phyloP scores from a whole-genome alignment of 2,113 vertebrate species.

The Heterotilapia buettikoferi region DNA sequence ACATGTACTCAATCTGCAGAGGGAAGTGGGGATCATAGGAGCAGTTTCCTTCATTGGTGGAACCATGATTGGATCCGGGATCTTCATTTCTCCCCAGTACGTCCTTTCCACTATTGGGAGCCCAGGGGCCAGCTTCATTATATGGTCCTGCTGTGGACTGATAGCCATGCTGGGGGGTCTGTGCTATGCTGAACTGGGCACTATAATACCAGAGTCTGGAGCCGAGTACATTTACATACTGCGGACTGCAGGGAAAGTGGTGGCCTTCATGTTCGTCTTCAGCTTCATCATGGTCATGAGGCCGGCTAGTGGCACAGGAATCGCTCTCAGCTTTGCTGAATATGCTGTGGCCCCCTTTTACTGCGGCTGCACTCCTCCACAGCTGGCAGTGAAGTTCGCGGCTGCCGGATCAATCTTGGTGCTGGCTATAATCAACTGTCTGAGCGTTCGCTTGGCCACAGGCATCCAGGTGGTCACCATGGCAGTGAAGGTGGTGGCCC shows the following conservation, averaged over 20 bases:
- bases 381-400: not conserved
- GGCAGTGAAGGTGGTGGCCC: not conserved
- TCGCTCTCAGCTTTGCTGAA: not conserved
- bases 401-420: too few relatives aligned
- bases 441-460: too few relatives aligned
- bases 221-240: not conserved
- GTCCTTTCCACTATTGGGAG: slow-evolving; percentile 74
- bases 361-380: not conserved
- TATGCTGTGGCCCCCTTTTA: not conserved
- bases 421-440: too few relatives aligned
- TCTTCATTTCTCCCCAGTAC: slow-evolving; percentile 76
- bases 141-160: not conserved
- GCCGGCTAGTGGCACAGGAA: not conserved
- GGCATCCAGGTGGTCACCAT: too few relatives aligned
- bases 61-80: slow-evolving; percentile 81
- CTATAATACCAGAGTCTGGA: not conserved
- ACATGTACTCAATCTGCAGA: slow-evolving; percentile 31
- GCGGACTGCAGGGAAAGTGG: not conserved
- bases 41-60: slow-evolving; percentile 66
- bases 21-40: slow-evolving; percentile 68
- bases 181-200: not conserved
- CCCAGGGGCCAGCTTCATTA: slow-evolving; percentile 69
- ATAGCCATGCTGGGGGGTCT: not conserved
- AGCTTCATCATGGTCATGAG: not conserved
- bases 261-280: not conserved